phyloP scores from a whole-genome alignment of 2,888 invertebrate genomes.

The Nephrotoma appendiculata region DNA sequence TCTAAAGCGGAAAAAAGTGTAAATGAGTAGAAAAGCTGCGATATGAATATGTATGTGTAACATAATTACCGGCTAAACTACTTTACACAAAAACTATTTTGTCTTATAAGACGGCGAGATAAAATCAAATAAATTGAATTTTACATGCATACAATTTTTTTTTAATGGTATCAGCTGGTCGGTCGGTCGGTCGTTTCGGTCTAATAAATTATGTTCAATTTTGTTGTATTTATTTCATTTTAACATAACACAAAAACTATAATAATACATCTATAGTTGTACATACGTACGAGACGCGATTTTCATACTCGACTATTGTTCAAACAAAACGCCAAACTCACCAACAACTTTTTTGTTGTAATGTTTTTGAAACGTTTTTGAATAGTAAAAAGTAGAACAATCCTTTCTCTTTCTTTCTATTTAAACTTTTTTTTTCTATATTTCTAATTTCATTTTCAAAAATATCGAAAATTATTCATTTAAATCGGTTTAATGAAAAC shows the following conservation, averaged over 20 bases:
- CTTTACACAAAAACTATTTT: neutral
- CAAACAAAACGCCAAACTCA: too few species aligned
- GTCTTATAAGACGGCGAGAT: neutral
- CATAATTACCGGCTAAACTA: neutral
- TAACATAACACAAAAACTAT: neutral
- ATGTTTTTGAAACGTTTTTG: neutral
- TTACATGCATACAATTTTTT: neutral
- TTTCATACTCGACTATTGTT: neutral
- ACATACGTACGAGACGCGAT: neutral
- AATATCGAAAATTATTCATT: neutral
- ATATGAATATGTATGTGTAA: neutral
- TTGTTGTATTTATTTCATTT: neutral
- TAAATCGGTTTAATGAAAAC: neutral
- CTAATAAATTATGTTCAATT: neutral
- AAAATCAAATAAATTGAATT: neutral
- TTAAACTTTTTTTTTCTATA: neutral
- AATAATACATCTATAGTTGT: neutral
- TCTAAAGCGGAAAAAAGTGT: neutral
- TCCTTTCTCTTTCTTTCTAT: neutral
- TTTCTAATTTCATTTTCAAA: neutral
- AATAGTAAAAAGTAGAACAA: neutral
- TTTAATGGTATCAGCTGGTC: neutral
- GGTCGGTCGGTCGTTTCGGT: neutral
- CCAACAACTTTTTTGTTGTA: too few species aligned
- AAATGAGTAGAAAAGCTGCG: neutral